phyloP scores from a whole-genome alignment of 2,113 vertebrate genomes.

The Dasyurus viverrinus region DNA sequence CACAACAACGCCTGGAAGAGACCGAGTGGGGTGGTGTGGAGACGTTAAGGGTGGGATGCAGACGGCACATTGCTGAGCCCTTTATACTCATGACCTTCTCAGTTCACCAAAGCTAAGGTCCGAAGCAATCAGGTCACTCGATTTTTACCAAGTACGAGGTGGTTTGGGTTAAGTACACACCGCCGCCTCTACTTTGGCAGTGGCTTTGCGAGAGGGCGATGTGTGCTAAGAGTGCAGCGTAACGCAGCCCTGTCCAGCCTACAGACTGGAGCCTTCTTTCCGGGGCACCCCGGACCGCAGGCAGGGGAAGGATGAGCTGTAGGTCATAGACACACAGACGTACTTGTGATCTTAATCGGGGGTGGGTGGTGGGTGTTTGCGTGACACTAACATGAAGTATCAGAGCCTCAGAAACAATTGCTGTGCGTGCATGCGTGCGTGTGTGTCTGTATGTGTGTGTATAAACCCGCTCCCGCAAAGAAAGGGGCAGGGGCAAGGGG shows the following conservation, averaged over 20 bases:
- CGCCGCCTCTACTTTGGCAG: background rate
- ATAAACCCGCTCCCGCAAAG: background rate
- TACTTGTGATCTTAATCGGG: background rate
- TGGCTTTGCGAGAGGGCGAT: background rate
- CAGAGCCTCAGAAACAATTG: background rate
- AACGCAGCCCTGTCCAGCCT: conserved; percentile 49
- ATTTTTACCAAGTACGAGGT: background rate
- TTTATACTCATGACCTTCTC: conserved; percentile 21
- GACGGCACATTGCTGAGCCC: background rate
- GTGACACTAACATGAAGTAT: background rate
- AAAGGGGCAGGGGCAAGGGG: background rate
- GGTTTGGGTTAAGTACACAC: background rate
- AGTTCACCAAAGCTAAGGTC: background rate
- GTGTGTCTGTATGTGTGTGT: background rate
- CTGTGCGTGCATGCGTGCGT: no score
- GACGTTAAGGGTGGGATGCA: background rate
- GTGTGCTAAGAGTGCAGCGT: conserved; percentile 46
- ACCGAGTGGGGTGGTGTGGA: background rate
- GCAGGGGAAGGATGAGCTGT: conserved; percentile 4
- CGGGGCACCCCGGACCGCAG: conserved; percentile 33
- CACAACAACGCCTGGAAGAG: conserved; percentile 2
- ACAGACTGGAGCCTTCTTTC: conserved; percentile 40
- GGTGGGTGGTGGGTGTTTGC: background rate
- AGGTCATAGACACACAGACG: conserved; percentile 27
- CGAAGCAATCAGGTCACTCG: background rate